Evolutionary conservation across 1,140 invertebrate species (phyloP).

Genomic region (Agrilus planipennis): DNA sequence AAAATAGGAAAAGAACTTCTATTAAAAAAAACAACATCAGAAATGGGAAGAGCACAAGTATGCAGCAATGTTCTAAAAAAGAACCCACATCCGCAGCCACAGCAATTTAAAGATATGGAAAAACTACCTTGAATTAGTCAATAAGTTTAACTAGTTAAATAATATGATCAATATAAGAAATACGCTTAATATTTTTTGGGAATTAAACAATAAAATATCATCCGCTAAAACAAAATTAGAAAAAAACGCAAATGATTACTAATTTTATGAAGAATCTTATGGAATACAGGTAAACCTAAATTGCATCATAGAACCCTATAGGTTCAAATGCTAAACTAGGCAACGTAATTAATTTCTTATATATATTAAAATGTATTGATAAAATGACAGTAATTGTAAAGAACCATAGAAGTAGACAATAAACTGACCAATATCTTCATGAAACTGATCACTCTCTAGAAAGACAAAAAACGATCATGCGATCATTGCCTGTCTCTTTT

Average conservation of each 20-base stretch:
- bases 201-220: conserved; percentile 1
- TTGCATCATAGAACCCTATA: conserved; percentile 4
- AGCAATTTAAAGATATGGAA: no score
- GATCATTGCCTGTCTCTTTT: no score
- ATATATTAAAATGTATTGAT: no score
- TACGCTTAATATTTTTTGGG: neutral
- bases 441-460: no score
- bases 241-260: neutral
- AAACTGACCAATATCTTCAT: no score
- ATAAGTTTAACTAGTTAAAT: conserved; percentile 3
- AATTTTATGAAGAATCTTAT: neutral
- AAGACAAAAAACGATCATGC: no score
- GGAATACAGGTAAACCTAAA: conserved; percentile 3
- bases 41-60: neutral
- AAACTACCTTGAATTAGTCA: neutral
- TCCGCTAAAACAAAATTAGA: neutral
- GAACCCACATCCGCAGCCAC: no score
- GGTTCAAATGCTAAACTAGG: neutral
- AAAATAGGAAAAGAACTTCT: neutral
- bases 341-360: neutral
- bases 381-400: no score
- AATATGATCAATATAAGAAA: conserved; percentile 2
- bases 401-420: no score
- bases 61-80: no score
- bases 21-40: neutral